Conservation (phyloP, 2,113 vertebrate genomes). For the Mesocricetus auratus region DNA sequence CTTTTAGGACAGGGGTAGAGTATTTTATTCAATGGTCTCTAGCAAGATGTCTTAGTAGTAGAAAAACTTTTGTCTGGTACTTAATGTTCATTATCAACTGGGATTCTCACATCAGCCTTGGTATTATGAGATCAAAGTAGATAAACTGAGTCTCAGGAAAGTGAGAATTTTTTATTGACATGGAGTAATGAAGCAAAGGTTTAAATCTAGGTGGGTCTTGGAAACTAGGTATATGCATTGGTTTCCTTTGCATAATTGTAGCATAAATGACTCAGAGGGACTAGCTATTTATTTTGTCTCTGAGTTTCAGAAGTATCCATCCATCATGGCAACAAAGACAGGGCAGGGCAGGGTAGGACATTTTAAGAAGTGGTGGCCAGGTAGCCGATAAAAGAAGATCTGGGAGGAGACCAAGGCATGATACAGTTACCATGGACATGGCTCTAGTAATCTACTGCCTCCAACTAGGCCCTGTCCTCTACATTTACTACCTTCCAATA, state of each 20-base stretch:
- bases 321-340: background rate
- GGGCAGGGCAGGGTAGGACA: background rate
- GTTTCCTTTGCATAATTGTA: background rate
- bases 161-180: background rate
- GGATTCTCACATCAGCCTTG: background rate
- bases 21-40: constrained; percentile 10
- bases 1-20: background rate
- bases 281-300: background rate
- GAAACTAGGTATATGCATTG: background rate
- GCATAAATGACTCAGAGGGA: background rate
- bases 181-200: background rate
- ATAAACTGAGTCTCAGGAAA: background rate
- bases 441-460: background rate
- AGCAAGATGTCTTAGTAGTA: background rate
- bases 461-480: too few relatives aligned
- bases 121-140: background rate
- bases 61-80: background rate
- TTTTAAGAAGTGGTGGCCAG: background rate
- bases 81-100: background rate
- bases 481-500: background rate
- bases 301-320: background rate
- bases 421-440: background rate
- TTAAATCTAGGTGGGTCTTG: background rate
- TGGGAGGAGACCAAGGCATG: background rate
- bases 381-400: background rate